These are phyloP conservation scores for Dreissena polymorpha DNA, from an alignment of 1,140 invertebrate genomes.

Conservation along the genomic window DNA sequence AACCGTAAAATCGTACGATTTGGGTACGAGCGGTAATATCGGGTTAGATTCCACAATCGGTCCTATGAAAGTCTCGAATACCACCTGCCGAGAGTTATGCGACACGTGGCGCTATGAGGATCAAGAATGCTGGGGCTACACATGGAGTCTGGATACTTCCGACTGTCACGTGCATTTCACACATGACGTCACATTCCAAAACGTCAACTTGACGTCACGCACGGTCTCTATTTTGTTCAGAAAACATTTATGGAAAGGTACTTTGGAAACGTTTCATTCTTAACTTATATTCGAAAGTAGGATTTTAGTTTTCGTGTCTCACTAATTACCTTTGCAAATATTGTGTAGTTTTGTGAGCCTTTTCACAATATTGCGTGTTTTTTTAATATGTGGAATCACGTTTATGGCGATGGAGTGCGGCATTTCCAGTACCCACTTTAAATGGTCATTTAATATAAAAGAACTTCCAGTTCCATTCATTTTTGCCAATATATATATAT, in stretches of 20 bases:
- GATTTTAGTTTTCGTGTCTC: not conserved
- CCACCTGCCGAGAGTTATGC: constrained; percentile 9
- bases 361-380: too few relatives aligned
- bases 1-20: not conserved
- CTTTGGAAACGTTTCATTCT: not conserved
- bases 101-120: not conserved
- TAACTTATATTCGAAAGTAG: not conserved
- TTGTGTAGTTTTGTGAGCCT: too few relatives aligned
- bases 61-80: constrained; percentile 16
- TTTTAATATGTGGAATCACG: too few relatives aligned
- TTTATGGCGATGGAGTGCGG: too few relatives aligned
- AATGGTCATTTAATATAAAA: too few relatives aligned
- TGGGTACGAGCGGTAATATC: not conserved
- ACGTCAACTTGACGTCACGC: not conserved
- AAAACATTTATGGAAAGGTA: not conserved
- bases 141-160: not conserved
- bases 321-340: not conserved
- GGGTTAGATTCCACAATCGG: constrained; percentile 1
- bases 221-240: not conserved
- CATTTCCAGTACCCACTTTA: too few relatives aligned
- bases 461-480: too few relatives aligned
- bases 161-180: constrained; percentile 1
- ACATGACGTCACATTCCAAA: not conserved
- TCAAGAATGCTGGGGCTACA: constrained; percentile 28
- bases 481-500: too few relatives aligned